Evolutionary conservation across 1,140 invertebrate genomes (phyloP), one percentile per base, ranked within the genome.

Genomic region (Drosophila lini): DNA sequence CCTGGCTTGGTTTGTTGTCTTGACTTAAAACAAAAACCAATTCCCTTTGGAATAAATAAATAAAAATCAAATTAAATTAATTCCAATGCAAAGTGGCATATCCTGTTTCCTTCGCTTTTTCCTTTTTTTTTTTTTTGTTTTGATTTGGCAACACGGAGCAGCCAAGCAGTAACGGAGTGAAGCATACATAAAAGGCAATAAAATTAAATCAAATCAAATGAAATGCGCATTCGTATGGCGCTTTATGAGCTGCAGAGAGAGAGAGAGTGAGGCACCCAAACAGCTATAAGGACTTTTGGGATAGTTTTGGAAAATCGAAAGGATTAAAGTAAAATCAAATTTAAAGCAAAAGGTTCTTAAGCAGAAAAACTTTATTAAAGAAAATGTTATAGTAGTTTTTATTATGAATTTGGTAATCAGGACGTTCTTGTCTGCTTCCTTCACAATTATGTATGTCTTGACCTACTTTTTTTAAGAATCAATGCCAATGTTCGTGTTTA

Each of bases 131-230:
- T 13, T 40, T 19, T 25, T 44, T 64, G 9, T 32, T 56, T 64
- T 34, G 31, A 42, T 68, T 69, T 68, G 67, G 67, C 64, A 57
- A 59, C 78, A 58, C 60, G 68, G 78, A 62, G 61, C 71, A 75
- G 52, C 57, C 19, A 67, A 68, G 58, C 69, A 73, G 60, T 38
- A 64, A 53, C 32, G 42, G 25, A 50, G 42, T 19, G 31, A 11
- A 61, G 48, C 71, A 58, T 52, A 81, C 74, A 85, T 76, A 79
- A 86, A 82, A 52, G 60, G 79, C 83, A 73, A 88, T 88, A 80
- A 88, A 88, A 88, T 88, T 88, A 88, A 89, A 88, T 88, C 80
- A 88, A 88, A 88, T 88, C 64, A 89, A 88, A 88, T 88, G 41
- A 88, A 88, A 88, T 88, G 83, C 77, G 77, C 82, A 88, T 88